These are phyloP conservation scores for Scrobipalpa costella DNA, from an alignment of 2,888 invertebrate genomes.

Conservation along the genomic window DNA sequence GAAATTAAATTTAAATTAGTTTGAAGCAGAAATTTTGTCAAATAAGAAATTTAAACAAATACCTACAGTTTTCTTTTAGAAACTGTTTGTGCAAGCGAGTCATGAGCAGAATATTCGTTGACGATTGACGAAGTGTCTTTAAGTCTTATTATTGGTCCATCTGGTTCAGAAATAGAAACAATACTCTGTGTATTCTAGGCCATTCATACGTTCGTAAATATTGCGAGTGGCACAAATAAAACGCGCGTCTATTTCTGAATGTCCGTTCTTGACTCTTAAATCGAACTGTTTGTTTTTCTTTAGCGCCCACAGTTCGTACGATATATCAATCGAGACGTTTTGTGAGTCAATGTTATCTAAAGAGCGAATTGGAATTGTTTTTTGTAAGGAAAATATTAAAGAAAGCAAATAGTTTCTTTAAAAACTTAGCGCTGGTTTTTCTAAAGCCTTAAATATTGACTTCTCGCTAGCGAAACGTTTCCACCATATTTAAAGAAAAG, in stretches of 20 bases:
- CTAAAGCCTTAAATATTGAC: not conserved
- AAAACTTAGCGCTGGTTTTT: not conserved
- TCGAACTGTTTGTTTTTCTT: slow-evolving; percentile 16
- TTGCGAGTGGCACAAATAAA: slow-evolving; percentile 42
- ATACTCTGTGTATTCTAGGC: slow-evolving; percentile 51
- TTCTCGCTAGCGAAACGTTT: not conserved
- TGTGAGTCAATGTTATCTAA: slow-evolving; percentile 3
- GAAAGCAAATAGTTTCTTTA: not conserved
- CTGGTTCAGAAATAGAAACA: slow-evolving; percentile 45
- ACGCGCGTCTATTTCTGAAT: slow-evolving; percentile 55
- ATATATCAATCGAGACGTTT: not conserved
- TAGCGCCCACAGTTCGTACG: slow-evolving; percentile 4
- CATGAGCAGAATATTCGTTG: not conserved
- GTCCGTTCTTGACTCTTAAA: slow-evolving; percentile 49
- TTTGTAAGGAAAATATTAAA: not conserved
- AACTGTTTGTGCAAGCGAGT: not conserved
- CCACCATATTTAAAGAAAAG: not conserved
- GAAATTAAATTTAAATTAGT: not conserved
- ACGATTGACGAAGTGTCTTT: not conserved
- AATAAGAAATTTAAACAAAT: too few relatives aligned
- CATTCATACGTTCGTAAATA: slow-evolving; percentile 53
- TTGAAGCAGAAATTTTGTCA: too few relatives aligned
- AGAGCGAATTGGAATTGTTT: not conserved
- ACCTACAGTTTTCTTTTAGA: not conserved
- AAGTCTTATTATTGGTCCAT: slow-evolving; percentile 49